phyloP scores from a whole-genome alignment of 2,888 invertebrate genomes.

The Stenotaenia linearis region DNA sequence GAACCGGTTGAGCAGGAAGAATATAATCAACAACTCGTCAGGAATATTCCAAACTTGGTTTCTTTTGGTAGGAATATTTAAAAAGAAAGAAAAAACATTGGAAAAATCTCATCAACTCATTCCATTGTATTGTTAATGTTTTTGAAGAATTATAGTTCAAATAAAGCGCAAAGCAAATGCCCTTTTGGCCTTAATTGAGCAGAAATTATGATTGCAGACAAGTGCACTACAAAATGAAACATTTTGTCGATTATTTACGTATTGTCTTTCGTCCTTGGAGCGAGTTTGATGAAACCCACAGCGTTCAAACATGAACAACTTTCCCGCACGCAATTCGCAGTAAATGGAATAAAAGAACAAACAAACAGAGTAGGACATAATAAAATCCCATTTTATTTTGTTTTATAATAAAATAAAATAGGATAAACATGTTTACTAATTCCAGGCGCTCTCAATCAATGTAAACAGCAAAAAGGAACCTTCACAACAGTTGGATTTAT shows the following conservation, averaged over 20 bases:
- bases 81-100: no score
- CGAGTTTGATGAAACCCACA: neutral
- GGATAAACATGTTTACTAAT: no score
- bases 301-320: neutral
- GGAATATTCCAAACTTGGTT: neutral
- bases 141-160: neutral
- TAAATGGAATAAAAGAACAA: neutral
- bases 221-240: neutral
- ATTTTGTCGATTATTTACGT: neutral
- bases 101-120: neutral
- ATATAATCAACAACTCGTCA: neutral
- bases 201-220: neutral
- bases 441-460: no score
- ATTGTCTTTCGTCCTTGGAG: constrained; percentile 12
- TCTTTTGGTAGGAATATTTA: neutral
- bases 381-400: no score
- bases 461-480: neutral
- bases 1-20: constrained; percentile 19
- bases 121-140: neutral
- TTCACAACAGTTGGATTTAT: neutral
- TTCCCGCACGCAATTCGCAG: neutral
- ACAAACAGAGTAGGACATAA: no score
- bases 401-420: no score
- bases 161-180: neutral
- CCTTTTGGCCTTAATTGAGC: constrained; percentile 9